Conservation (phyloP, 2,113 vertebrate species). For the Eublepharis macularius region DNA sequence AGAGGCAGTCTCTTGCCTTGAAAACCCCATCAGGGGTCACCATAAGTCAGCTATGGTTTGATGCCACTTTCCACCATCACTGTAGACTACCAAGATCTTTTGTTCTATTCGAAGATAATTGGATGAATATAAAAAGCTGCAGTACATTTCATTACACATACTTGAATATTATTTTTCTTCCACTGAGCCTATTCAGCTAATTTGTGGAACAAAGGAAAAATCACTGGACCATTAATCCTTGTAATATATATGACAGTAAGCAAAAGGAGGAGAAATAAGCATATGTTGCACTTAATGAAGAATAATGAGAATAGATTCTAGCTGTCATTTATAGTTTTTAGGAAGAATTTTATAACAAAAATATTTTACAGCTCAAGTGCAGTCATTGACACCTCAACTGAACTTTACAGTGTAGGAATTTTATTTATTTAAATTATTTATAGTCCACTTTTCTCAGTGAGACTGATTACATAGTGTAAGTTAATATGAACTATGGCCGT, state of each 20-base stretch:
- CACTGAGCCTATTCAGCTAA: conserved; percentile 50
- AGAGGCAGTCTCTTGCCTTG: too few species aligned
- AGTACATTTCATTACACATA: conserved; percentile 37
- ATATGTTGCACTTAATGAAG: conserved; percentile 71
- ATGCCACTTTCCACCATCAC: too few species aligned
- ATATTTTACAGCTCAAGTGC: conserved; percentile 35
- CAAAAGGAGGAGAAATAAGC: conserved; percentile 63
- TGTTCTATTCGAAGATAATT: conserved; percentile 57
- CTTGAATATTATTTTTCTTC: conserved; percentile 60
- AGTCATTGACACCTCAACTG: not conserved
- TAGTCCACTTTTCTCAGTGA: too few species aligned
- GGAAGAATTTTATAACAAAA: conserved; percentile 50
- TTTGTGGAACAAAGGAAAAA: conserved; percentile 55
- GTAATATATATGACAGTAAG: conserved; percentile 53
- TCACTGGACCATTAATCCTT: conserved; percentile 56
- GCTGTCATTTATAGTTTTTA: conserved; percentile 57
- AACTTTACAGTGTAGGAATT: not conserved
- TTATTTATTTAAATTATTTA: too few species aligned
- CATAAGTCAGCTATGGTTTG: too few species aligned
- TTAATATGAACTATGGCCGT: too few species aligned
- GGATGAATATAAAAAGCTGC: conserved; percentile 58
- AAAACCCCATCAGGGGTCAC: too few species aligned
- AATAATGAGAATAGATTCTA: conserved; percentile 64
- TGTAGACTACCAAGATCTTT: conserved; percentile 44
- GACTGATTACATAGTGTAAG: too few species aligned